These are phyloP conservation scores for Myotis daubentonii DNA, from an alignment of 2,797 vertebrate species.

Conservation along the genomic window DNA sequence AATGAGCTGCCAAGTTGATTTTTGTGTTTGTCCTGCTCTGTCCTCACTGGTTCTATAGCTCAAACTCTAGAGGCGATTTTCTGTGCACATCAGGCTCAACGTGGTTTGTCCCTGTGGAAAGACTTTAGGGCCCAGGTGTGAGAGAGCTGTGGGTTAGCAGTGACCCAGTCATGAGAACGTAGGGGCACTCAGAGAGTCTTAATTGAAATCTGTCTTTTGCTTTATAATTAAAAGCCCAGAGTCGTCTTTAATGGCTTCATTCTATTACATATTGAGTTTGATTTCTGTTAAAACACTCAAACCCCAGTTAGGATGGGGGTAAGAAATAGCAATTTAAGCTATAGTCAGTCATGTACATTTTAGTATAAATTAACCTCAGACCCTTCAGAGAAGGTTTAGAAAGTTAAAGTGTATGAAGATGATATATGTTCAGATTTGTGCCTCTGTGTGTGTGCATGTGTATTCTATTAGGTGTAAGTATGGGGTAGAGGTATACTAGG, in stretches of 20 bases:
- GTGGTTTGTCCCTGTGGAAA: not conserved
- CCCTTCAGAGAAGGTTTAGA: not conserved
- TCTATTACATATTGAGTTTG: not conserved
- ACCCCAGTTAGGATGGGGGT: not conserved
- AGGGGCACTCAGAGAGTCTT: not conserved
- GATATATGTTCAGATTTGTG: not conserved
- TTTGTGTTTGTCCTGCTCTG: slow-evolving; percentile 46
- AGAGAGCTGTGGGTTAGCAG: not conserved
- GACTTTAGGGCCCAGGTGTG: not conserved
- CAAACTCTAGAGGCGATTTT: slow-evolving; percentile 3
- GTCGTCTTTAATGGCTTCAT: not conserved
- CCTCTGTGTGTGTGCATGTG: not conserved
- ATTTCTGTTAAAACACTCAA: not conserved
- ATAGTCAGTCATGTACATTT: not conserved
- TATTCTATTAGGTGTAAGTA: not conserved
- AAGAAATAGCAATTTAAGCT: not conserved
- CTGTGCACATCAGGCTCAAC: not conserved
- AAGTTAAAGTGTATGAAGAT: not conserved
- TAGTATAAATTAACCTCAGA: not conserved
- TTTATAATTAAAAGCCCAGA: not conserved
- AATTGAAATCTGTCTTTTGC: not conserved
- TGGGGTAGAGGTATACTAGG: not conserved
- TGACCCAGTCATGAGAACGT: not conserved
- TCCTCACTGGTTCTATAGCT: not conserved
- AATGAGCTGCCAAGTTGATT: slow-evolving; percentile 50